These are phyloP conservation scores for Camelus bactrianus DNA, from an alignment of 2,113 vertebrate species.

Conservation along the genomic window DNA sequence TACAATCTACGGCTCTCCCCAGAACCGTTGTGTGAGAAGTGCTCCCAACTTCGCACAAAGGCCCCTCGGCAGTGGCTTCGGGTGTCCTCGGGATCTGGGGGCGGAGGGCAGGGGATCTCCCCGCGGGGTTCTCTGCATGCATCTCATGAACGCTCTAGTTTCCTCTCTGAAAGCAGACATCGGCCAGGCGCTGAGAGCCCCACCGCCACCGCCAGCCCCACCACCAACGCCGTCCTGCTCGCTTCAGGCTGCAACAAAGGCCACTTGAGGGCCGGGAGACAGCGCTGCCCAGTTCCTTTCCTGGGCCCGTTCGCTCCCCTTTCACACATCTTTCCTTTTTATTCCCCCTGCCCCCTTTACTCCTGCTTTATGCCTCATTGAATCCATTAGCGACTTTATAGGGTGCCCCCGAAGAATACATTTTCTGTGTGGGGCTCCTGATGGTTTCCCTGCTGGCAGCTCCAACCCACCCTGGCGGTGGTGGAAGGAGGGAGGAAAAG, in stretches of 20 bases:
- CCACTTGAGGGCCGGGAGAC: conserved; percentile 94
- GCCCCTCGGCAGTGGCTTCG: conserved; percentile 80
- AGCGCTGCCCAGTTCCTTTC: conserved; percentile 90
- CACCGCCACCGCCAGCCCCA: conserved; percentile 90
- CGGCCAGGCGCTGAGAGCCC: conserved; percentile 90
- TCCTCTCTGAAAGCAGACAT: conserved; percentile 95
- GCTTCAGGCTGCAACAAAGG: conserved; percentile 94
- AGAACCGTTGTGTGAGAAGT: conserved; percentile 85
- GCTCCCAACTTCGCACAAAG: conserved; percentile 79
- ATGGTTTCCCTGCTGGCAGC: conserved; percentile 78
- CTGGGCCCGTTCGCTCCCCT: conserved; percentile 88
- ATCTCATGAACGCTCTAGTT: conserved; percentile 97
- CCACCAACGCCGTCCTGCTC: conserved; percentile 92
- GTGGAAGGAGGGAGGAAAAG: conserved; percentile 15
- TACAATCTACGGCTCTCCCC: conserved; percentile 83
- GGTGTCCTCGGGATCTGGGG: conserved; percentile 81
- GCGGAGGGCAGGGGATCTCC: conserved; percentile 55
- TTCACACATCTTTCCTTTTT: conserved; percentile 89
- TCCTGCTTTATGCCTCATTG: conserved; percentile 92
- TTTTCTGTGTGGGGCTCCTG: conserved; percentile 84
- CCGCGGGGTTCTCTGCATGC: conserved; percentile 94
- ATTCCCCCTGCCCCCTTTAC: conserved; percentile 85
- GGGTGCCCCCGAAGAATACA: conserved; percentile 87
- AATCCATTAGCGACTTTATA: conserved; percentile 89
- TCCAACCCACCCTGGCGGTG: conserved; percentile 78